Base-by-base conservation (phyloP, 2,113 vertebrate species). In the Catharus bicknelli region DNA sequence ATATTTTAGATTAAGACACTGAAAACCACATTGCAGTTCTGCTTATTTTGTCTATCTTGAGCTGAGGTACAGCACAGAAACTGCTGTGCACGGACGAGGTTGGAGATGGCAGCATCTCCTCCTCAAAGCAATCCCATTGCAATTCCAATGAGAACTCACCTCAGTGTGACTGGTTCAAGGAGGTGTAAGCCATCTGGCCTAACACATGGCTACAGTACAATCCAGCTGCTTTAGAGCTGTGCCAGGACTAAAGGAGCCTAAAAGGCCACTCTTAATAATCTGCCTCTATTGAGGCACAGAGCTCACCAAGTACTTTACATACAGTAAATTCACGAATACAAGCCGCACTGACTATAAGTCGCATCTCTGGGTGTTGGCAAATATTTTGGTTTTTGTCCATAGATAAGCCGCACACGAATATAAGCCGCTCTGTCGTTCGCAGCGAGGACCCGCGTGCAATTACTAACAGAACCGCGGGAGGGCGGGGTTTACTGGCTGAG, bases 111-210 rank as follows among this genome's bases (percentile, higher is more conserved):
- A 90, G 48, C 48, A 62, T 4, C 25, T 55, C 55, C n/a, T 73
- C 51, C 50, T 15, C 77, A 54, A 63, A 66, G 51, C 63, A 54
- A 25, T 29, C 12, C 40, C 18, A 69, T 0, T 51, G 3, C 36
- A 40, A 58, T n/a, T 72, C 26, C 30, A 47, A 57, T 0, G 15
- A 88, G 58, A 45, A 75, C 53, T 27, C 63, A 40, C 22, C 22
- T 74, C 53, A 59, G 36, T 22, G 54, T 2, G 29, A 45, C 62
- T 10, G 67, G 40, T 11, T 15, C 0, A 0, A 82, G 40, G 15
- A 36, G 54, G 62, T 91, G 50, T 13, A 57, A 47, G 16, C n/a
- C 42, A 72, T 18, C 45, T 47, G 66, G 50, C 22, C 67, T 58
- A 61, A 42, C 0, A 2, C 40, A 27, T 2, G 30, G 67, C 26